These are phyloP conservation scores for Helicorthomorpha holstii DNA, from an alignment of 1,140 invertebrate species.

Conservation along the genomic window DNA sequence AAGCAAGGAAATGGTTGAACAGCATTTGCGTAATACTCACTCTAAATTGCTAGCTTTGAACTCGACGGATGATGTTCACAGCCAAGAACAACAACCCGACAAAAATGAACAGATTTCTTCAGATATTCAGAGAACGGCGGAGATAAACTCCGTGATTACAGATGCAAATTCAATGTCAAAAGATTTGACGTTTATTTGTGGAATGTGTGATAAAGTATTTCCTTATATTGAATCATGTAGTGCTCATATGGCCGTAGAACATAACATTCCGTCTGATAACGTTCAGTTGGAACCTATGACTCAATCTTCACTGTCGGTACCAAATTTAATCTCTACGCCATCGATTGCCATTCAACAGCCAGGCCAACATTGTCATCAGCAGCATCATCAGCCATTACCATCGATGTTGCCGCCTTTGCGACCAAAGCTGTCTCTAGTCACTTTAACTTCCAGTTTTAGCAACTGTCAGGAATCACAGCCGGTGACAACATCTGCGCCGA, in stretches of 20 bases:
- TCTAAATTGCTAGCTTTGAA: background rate
- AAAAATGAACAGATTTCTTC: too few species aligned
- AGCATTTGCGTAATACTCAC: conserved; percentile 18
- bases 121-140: too few species aligned
- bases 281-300: background rate
- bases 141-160: background rate
- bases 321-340: background rate
- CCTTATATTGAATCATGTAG: conserved; percentile 20
- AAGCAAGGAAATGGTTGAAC: conserved; percentile 14
- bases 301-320: too few species aligned
- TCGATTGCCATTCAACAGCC: background rate
- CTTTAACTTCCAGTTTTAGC: too few species aligned
- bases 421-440: background rate
- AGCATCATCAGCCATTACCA: background rate
- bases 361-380: background rate
- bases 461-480: too few species aligned
- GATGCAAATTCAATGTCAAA: background rate
- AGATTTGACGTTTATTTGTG: conserved; percentile 18
- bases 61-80: background rate
- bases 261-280: background rate
- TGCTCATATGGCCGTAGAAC: conserved; percentile 17
- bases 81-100: background rate
- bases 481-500: too few species aligned
- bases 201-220: conserved; percentile 20
- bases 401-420: background rate